Base-by-base conservation (phyloP, 2,888 invertebrate genomes). In the Lobophora halterata region DNA sequence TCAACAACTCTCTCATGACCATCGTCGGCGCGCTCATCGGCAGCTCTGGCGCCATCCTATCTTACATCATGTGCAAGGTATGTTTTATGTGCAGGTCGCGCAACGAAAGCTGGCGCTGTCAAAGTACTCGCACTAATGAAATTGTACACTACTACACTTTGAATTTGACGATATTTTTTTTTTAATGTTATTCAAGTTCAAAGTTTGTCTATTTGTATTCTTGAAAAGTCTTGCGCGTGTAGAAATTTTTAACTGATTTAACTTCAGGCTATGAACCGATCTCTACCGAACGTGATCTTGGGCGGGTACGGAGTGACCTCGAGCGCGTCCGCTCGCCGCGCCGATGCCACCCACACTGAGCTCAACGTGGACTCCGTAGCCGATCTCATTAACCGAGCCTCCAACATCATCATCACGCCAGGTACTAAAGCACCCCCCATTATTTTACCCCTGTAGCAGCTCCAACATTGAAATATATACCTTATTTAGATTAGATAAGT, bases 51-150 rank as follows among this genome's bases (percentile, higher is more conserved):
- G 97, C 96, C 46, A 97, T 97, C 77, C 89, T 97, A 3, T 96
- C 96, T 0, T 96, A 97, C 81, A 97, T 97, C 66, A 97, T 97
- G 97, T 97, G 96, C 90, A 95, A 95, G 89, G 95, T 94, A 70
- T 59, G 46, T 18, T n/a, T 17, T 5, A 18, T 14, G 2, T n/a
- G n/a, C n/a, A n/a, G n/a, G n/a, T n/a, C n/a, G n/a, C n/a, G n/a
- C n/a, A n/a, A n/a, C n/a, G n/a, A n/a, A n/a, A n/a, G n/a, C n/a
- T n/a, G n/a, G n/a, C n/a, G n/a, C n/a, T n/a, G n/a, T n/a, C n/a
- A n/a, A n/a, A n/a, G n/a, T n/a, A n/a, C n/a, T n/a, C n/a, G n/a
- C n/a, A n/a, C n/a, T n/a, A n/a, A n/a, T n/a, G n/a, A n/a, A n/a
- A n/a, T n/a, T n/a, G n/a, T n/a, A n/a, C n/a, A n/a, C n/a, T n/a